Conservation (phyloP, 2,113 vertebrate species). For the Apteryx owenii region DNA sequence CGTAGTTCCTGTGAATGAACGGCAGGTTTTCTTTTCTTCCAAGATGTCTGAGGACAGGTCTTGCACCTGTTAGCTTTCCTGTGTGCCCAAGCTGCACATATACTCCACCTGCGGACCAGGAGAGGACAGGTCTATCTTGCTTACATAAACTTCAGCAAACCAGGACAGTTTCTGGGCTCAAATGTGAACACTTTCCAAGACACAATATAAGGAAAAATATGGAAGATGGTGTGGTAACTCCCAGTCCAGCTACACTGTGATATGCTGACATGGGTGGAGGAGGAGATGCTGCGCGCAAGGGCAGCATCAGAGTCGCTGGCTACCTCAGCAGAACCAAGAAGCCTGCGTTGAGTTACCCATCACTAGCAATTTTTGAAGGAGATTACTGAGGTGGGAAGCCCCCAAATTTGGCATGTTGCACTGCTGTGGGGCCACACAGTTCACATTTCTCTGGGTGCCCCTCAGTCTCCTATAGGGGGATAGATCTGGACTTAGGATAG, state of each 20-base stretch:
- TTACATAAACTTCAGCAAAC: neutral
- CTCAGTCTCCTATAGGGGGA: neutral
- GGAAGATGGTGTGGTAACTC: neutral
- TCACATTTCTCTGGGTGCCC: neutral
- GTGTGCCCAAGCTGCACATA: fast-evolving
- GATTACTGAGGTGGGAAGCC: too few species aligned
- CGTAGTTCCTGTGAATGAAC: fast-evolving
- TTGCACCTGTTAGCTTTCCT: neutral
- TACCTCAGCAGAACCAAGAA: neutral
- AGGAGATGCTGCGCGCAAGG: fast-evolving
- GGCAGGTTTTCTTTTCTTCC: neutral
- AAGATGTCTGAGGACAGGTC: neutral
- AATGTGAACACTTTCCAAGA: neutral
- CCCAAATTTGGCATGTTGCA: neutral
- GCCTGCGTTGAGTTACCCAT: fast-evolving
- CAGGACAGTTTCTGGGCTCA: neutral
- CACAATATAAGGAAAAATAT: neutral
- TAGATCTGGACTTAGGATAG: too few species aligned
- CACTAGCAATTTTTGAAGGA: neutral
- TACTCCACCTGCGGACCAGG: too few species aligned
- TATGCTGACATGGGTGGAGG: neutral
- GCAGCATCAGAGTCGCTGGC: fast-evolving
- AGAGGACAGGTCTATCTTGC: neutral
- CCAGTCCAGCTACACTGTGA: fast-evolving
- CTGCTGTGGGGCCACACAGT: neutral